Evolutionary conservation across 2,113 vertebrate genomes (phyloP).

Genomic region (Gallinago paraguaiae): DNA sequence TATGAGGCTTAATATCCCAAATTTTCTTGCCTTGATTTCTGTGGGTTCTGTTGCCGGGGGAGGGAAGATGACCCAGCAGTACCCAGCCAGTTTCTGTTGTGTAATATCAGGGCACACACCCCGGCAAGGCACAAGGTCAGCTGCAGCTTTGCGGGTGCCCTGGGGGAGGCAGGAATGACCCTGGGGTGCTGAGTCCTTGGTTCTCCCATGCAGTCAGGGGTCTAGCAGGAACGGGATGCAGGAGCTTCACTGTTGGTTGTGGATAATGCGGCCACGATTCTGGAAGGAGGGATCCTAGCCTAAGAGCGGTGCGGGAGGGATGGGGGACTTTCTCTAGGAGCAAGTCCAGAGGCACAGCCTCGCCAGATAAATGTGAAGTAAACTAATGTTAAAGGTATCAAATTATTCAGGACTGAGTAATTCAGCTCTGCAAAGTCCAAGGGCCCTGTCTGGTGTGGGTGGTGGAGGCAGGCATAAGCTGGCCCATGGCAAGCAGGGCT

Average conservation of each 20-base stretch:
- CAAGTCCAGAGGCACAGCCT: not conserved
- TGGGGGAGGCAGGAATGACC: not conserved
- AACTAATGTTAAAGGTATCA: not conserved
- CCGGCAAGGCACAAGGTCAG: not conserved
- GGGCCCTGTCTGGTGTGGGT: not conserved
- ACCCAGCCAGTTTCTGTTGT: not conserved
- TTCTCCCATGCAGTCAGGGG: not conserved
- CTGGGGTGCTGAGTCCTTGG: not conserved
- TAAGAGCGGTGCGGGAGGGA: fast-evolving
- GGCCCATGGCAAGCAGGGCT: not conserved
- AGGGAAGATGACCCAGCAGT: not conserved
- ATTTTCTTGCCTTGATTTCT: not conserved
- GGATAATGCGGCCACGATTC: not conserved
- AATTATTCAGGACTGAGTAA: not conserved
- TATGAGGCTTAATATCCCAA: not conserved
- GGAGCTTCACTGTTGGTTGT: not conserved
- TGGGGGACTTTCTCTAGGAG: not conserved
- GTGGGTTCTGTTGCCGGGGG: not conserved
- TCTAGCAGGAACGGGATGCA: not conserved
- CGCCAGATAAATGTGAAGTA: not conserved
- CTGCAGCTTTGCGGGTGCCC: not conserved
- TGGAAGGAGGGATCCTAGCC: not conserved
- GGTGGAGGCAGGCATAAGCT: not conserved
- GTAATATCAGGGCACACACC: not conserved
- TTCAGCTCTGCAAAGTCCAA: not conserved